These are phyloP conservation scores for Neria commutata DNA, from an alignment of 2,888 invertebrate species.

Conservation along the genomic window DNA sequence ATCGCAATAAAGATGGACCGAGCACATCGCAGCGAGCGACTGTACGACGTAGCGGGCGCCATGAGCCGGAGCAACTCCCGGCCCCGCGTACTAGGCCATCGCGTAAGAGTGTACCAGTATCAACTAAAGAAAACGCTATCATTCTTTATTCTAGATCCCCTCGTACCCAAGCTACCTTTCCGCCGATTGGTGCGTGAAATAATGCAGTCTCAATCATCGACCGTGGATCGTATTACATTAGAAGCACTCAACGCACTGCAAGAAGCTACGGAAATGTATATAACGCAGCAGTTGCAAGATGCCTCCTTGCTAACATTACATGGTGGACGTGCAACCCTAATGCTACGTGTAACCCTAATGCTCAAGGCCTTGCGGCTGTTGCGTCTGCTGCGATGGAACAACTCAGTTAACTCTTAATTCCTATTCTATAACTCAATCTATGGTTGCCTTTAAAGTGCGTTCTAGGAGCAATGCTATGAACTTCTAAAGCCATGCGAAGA, in stretches of 20 bases:
- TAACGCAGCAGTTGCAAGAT: constrained; percentile 62
- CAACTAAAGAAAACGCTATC: background rate
- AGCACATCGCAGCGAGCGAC: no score
- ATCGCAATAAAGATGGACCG: no score
- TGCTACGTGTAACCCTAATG: constrained; percentile 60
- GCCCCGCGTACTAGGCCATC: no score
- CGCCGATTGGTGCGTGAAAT: constrained; percentile 55
- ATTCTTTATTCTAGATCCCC: constrained; percentile 21
- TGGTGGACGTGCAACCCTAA: constrained; percentile 60
- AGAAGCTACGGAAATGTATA: constrained; percentile 62
- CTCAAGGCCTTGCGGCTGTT: constrained; percentile 59
- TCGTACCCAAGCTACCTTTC: constrained; percentile 60
- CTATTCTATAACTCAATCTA: background rate
- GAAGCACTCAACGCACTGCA: constrained; percentile 61
- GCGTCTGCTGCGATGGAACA: constrained; percentile 48
- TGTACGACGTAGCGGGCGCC: no score
- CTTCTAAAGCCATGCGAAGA: no score
- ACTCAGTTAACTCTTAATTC: background rate
- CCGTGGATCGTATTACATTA: constrained; percentile 45
- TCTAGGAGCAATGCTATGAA: no score
- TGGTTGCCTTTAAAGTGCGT: no score
- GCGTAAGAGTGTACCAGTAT: background rate
- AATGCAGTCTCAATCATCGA: constrained; percentile 32
- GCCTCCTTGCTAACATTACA: constrained; percentile 55
- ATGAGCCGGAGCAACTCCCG: no score